phyloP scores from a whole-genome alignment of 2,888 invertebrate species.

The Ophion ventricosus region DNA sequence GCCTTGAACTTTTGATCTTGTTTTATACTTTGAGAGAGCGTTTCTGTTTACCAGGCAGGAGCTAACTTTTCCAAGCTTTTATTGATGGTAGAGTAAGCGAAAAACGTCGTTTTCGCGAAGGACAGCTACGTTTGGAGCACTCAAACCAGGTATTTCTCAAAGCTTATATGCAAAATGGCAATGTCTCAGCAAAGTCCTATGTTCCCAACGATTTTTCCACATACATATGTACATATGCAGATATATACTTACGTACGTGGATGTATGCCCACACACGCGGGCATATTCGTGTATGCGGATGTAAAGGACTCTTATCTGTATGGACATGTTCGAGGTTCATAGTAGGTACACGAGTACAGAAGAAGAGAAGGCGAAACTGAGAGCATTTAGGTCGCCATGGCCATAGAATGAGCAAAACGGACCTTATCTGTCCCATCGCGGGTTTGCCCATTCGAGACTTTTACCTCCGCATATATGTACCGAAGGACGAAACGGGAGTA shows the following conservation, averaged over 20 bases:
- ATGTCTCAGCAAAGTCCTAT: slow-evolving; percentile 39
- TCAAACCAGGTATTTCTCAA: slow-evolving; percentile 4
- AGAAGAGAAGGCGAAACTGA: neutral
- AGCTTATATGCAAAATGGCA: slow-evolving; percentile 57
- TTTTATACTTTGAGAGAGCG: neutral
- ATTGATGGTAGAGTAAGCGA: neutral
- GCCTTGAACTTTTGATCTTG: neutral
- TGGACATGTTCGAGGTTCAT: slow-evolving; percentile 33
- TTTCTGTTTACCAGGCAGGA: neutral
- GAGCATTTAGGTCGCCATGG: slow-evolving; percentile 41
- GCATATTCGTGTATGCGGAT: neutral
- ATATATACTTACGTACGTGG: neutral
- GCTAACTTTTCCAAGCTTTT: neutral
- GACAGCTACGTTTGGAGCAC: neutral
- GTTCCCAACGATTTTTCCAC: slow-evolving; percentile 5
- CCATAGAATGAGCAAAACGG: slow-evolving; percentile 34
- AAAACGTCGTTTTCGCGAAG: neutral
- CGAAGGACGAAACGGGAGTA: slow-evolving; percentile 13
- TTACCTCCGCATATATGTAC: neutral
- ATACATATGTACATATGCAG: neutral
- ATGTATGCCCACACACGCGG: neutral
- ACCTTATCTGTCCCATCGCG: slow-evolving; percentile 60
- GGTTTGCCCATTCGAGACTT: slow-evolving; percentile 42
- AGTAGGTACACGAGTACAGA: slow-evolving; percentile 4
- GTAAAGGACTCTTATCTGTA: slow-evolving; percentile 15